Base-by-base conservation (phyloP, 2,888 invertebrate genomes). In the Teleiodes luculella region DNA sequence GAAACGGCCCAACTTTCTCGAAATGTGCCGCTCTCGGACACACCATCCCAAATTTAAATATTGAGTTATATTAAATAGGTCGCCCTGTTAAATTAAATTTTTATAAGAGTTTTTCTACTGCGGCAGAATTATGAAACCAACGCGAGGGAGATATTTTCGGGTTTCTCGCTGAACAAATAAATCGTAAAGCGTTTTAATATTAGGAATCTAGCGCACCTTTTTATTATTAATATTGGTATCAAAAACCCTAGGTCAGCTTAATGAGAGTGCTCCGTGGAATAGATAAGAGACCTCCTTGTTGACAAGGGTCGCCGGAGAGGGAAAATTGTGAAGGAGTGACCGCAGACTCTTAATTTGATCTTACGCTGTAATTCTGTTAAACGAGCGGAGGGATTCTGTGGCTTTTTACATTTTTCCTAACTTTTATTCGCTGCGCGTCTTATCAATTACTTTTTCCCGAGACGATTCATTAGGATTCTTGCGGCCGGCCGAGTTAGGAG, bases 291-390 rank as follows among this genome's bases (percentile, higher is more conserved):
- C 55, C 62, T 62, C 56, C 63, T 64, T 75, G 78, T 77, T 82
- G 81, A 86, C 80, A 80, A 81, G 84, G 84, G 83, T 83, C 73
- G 67, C 59, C 62, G 63, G 63, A 71, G 74, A 74, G 72, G 74
- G 75, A 78, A 78, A 80, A 84, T 83, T 81, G 76, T 76, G 68
- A 66, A 71, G 79, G 79, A 78, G 78, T 78, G 76, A 76, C 75
- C 77, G 64, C 53, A 61, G 63, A 70, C 67, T 71, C 76, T 78
- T 79, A 78, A 81, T 81, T 80, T 73, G 70, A 80, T 78, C 72
- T 76, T 72, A 62, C 67, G 59, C 63, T 67, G 71, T 75, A 74
- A 76, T 70, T 71, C 66, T 69, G 69, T 73, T 72, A 69, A 72
- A 72, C 67, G 73, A 70, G 64, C 59, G 65, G 60, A 61, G 64